These are phyloP conservation scores for Gadus chalcogrammus DNA, from an alignment of 2,113 vertebrate species.

Conservation along the genomic window DNA sequence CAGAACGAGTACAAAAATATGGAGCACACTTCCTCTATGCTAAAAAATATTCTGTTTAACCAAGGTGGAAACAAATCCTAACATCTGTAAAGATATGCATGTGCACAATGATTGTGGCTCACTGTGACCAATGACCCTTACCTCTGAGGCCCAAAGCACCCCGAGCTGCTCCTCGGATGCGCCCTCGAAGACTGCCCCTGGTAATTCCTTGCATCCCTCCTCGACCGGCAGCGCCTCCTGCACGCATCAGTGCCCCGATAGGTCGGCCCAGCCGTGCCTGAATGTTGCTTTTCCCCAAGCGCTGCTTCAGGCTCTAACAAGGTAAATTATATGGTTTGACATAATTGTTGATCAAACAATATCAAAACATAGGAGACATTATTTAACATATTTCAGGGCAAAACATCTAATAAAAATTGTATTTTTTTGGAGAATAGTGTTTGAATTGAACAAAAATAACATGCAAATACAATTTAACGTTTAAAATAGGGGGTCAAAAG, in stretches of 20 bases:
- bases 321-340: slow-evolving; percentile 12
- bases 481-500: no score
- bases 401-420: no score
- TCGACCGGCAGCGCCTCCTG: slow-evolving; percentile 78
- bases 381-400: no score
- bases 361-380: no score
- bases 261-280: slow-evolving; percentile 93
- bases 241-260: slow-evolving; percentile 77
- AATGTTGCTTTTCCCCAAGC: slow-evolving; percentile 96
- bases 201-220: slow-evolving; percentile 83
- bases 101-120: not conserved
- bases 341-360: not conserved
- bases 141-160: slow-evolving; percentile 87
- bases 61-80: no score
- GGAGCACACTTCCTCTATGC: no score
- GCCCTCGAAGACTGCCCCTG: slow-evolving; percentile 81
- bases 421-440: no score
- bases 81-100: no score
- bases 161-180: slow-evolving; percentile 80
- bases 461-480: no score
- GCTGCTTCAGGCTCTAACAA: slow-evolving; percentile 91
- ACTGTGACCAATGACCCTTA: slow-evolving; percentile 40
- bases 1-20: no score
- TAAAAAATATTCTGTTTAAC: no score
- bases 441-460: no score